phyloP scores from a whole-genome alignment of 2,888 invertebrate species.

The Branchipolynoe longqiensis region DNA sequence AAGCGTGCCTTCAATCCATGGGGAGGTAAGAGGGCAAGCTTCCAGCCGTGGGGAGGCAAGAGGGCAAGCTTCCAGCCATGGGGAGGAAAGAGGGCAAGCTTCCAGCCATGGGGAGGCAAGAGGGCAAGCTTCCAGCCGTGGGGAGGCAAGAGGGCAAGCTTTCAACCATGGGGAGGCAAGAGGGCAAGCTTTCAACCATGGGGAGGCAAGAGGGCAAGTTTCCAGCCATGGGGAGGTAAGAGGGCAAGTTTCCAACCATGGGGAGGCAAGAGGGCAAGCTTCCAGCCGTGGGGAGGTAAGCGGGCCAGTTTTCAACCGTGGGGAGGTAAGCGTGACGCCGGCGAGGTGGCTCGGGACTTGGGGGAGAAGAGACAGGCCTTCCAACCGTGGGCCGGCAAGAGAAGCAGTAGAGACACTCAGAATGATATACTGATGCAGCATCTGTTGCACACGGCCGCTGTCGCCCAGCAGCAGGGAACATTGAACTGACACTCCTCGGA shows the following conservation, averaged over 20 bases:
- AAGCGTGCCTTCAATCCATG: conserved; percentile 25
- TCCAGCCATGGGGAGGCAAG: conserved; percentile 56
- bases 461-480: background rate
- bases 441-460: background rate
- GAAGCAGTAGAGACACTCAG: conserved; percentile 44
- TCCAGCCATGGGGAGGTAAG: conserved; percentile 59
- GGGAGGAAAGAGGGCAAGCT: conserved; percentile 39
- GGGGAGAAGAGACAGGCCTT: background rate
- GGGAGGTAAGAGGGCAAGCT: conserved; percentile 32
- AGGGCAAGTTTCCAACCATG: conserved; percentile 44
- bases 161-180: conserved; percentile 41
- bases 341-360: background rate
- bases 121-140: background rate
- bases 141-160: background rate
- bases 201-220: conserved; percentile 53
- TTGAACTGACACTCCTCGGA: conserved; percentile 41
- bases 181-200: conserved; percentile 52
- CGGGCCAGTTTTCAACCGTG: conserved; percentile 14
- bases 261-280: conserved; percentile 30
- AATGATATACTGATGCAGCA: too few species aligned
- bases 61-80: conserved; percentile 35
- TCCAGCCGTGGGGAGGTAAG: conserved; percentile 4
- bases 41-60: conserved; percentile 57
- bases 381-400: conserved; percentile 40
- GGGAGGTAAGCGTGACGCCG: conserved; percentile 13